phyloP scores from a whole-genome alignment of 2,113 vertebrate genomes.

The Serinus canaria region DNA sequence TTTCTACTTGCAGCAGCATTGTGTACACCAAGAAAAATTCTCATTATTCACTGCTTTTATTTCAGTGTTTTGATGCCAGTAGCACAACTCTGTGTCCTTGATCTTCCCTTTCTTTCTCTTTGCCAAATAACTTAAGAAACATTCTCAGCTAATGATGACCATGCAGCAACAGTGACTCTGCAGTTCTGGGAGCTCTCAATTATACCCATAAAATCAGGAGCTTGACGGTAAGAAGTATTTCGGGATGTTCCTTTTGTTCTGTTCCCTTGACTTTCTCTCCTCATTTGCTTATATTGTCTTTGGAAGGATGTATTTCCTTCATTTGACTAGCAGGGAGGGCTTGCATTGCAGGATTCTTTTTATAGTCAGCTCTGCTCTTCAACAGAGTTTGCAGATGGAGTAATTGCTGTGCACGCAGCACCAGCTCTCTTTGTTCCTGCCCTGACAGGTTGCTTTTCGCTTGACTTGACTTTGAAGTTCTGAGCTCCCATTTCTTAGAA shows the following conservation, averaged over 20 bases:
- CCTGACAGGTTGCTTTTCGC: constrained; percentile 10
- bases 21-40: neutral
- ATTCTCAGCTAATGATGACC: neutral
- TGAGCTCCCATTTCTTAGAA: constrained; percentile 8
- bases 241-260: neutral
- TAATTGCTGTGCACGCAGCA: neutral
- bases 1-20: neutral
- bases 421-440: neutral
- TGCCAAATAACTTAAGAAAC: neutral
- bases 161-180: neutral
- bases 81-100: neutral
- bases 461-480: constrained; percentile 40
- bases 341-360: neutral
- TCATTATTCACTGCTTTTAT: neutral
- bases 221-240: neutral
- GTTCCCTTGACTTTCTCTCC: neutral
- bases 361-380: neutral
- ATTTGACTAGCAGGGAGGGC: neutral
- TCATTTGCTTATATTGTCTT: neutral
- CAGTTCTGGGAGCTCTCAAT: neutral
- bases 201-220: neutral
- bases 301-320: neutral
- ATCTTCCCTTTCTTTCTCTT: neutral
- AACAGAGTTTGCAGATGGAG: neutral
- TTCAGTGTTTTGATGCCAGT: neutral